phyloP scores from a whole-genome alignment of 2,113 vertebrate species.

The cattle (Bos taurus) region DNA sequence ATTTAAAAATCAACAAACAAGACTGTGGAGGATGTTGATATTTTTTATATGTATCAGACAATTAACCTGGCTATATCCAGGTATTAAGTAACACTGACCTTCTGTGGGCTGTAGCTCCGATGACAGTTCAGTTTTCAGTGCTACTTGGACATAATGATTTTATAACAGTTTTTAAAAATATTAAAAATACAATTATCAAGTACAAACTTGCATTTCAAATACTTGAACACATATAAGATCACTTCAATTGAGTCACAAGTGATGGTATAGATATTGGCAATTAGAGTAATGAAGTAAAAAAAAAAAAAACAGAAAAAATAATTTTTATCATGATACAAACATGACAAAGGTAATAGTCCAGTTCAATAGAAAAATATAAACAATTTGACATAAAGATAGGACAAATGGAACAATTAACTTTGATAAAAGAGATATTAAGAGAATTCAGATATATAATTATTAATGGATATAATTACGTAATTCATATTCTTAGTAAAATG shows the following conservation, averaged over 20 bases:
- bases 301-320: neutral
- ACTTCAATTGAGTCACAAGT: neutral
- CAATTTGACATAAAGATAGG: neutral
- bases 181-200: neutral
- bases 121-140: neutral
- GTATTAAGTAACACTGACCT: neutral
- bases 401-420: neutral
- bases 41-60: neutral
- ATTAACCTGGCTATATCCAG: neutral
- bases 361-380: neutral
- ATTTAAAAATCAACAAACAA: neutral
- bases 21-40: neutral
- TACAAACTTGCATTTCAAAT: neutral
- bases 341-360: neutral
- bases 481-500: neutral
- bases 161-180: neutral
- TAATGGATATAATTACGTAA: neutral
- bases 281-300: neutral
- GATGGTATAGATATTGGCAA: neutral
- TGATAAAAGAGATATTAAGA: neutral
- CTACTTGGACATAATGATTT: neutral
- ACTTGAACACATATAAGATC: neutral
- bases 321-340: neutral
- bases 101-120: neutral
- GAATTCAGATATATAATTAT: neutral